Conservation (phyloP, 2,797 vertebrate genomes). For the Peromyscus eremicus region DNA sequence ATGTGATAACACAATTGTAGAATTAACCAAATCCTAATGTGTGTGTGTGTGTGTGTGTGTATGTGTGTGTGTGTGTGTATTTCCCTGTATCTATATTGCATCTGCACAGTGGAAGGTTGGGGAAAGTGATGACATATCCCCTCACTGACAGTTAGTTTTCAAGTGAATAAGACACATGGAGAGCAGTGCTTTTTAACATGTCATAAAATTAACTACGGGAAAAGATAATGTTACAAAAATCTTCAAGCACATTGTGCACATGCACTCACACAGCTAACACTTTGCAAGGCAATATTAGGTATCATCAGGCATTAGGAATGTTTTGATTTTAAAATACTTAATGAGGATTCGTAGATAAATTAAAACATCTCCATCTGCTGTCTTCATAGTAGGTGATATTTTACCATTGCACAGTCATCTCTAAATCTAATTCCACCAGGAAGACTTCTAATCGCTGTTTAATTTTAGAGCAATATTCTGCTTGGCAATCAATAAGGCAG, state of each 20-base stretch:
- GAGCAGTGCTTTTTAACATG: slow-evolving; percentile 64
- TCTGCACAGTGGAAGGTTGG: not conserved
- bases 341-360: slow-evolving; percentile 84
- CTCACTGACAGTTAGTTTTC: slow-evolving; percentile 57
- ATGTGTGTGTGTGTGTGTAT: slow-evolving; percentile 25
- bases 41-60: slow-evolving; percentile 38
- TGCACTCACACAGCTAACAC: slow-evolving; percentile 10
- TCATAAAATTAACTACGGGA: slow-evolving; percentile 68
- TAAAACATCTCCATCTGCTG: slow-evolving; percentile 83
- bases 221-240: slow-evolving; percentile 73
- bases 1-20: not conserved
- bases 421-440: slow-evolving; percentile 84
- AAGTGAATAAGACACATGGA: slow-evolving; percentile 61
- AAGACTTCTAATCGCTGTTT: slow-evolving; percentile 86
- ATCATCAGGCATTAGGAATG: slow-evolving; percentile 78
- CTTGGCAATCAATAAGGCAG: slow-evolving; percentile 86
- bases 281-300: slow-evolving; percentile 70
- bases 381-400: slow-evolving; percentile 81
- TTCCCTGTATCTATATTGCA: slow-evolving; percentile 8
- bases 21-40: slow-evolving; percentile 35
- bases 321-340: slow-evolving; percentile 82
- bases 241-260: slow-evolving; percentile 59
- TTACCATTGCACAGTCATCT: slow-evolving; percentile 82
- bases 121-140: not conserved
- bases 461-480: slow-evolving; percentile 85